Evolutionary conservation across 2,113 vertebrate genomes (phyloP).

Genomic region (Dipodomys ordii): DNA sequence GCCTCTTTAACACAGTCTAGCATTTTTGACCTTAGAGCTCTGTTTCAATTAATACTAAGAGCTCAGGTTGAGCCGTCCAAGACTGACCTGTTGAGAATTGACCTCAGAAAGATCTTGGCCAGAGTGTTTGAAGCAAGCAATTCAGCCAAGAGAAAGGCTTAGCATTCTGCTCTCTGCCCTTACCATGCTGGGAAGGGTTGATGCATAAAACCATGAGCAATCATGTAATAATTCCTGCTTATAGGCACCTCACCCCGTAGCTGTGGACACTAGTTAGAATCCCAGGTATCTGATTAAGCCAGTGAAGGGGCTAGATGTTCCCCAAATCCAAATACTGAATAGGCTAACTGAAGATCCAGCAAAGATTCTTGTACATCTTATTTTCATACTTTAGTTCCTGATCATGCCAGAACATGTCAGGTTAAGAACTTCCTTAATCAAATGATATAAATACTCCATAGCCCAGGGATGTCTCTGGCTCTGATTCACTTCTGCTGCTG

Average conservation of each 20-base stretch:
- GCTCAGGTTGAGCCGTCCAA: neutral
- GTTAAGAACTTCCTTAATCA: neutral
- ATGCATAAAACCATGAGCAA: neutral
- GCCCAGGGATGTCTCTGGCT: neutral
- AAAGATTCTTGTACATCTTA: neutral
- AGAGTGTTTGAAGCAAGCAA: neutral
- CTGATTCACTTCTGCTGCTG: too few relatives aligned
- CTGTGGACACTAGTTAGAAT: neutral
- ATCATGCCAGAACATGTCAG: neutral
- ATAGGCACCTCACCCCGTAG: neutral
- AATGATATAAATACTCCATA: neutral
- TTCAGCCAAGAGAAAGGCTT: neutral
- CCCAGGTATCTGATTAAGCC: neutral
- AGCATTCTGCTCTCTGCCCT: neutral
- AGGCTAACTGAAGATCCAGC: neutral
- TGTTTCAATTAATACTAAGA: neutral
- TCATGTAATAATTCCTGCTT: neutral
- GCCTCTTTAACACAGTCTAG: neutral
- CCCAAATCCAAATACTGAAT: neutral
- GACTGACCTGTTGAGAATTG: neutral
- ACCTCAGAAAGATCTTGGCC: neutral
- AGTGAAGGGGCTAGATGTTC: neutral
- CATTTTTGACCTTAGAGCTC: slow-evolving; percentile 4
- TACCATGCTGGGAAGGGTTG: fast-evolving
- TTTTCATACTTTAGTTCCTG: neutral